These are phyloP conservation scores for Acestrorhynchus altus DNA, from an alignment of 2,797 vertebrate species.

Conservation along the genomic window DNA sequence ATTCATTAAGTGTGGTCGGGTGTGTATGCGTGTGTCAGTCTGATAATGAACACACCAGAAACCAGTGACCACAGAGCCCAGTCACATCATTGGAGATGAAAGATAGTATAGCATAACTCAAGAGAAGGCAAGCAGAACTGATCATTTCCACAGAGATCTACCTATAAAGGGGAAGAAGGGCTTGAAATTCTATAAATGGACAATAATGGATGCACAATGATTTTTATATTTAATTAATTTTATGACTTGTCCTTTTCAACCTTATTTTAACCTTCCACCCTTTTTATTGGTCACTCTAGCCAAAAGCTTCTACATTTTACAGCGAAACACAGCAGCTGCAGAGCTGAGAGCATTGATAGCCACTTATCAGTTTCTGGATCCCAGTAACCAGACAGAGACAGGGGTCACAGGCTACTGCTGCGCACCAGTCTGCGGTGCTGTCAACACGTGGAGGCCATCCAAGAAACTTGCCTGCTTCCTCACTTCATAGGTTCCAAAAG, in stretches of 20 bases:
- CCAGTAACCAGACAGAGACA: slow-evolving; percentile 26
- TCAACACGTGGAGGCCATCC: slow-evolving; percentile 48
- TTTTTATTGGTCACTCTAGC: background rate
- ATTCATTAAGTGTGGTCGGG: slow-evolving; percentile 3
- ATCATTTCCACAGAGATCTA: slow-evolving; percentile 57
- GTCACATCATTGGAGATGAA: slow-evolving; percentile 23
- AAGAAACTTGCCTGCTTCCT: slow-evolving; percentile 55
- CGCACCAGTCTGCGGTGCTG: slow-evolving; percentile 45
- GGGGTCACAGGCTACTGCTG: slow-evolving; percentile 32
- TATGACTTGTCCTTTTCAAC: background rate
- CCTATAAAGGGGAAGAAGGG: background rate
- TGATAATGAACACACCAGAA: slow-evolving; percentile 52
- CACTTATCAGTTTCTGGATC: slow-evolving; percentile 55
- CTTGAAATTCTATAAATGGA: background rate
- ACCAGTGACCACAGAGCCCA: slow-evolving; percentile 36
- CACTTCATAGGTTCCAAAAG: slow-evolving; percentile 52
- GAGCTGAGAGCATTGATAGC: slow-evolving; percentile 15
- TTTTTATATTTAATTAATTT: background rate
- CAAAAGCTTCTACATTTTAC: background rate
- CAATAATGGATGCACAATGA: background rate
- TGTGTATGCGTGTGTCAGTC: slow-evolving; percentile 34
- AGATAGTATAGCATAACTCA: slow-evolving; percentile 36
- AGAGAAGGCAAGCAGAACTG: slow-evolving; percentile 27
- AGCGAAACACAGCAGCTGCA: background rate
- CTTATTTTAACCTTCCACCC: too few relatives aligned